phyloP scores from a whole-genome alignment of 2,888 invertebrate species.

The Drosophila nr. perissopoda region DNA sequence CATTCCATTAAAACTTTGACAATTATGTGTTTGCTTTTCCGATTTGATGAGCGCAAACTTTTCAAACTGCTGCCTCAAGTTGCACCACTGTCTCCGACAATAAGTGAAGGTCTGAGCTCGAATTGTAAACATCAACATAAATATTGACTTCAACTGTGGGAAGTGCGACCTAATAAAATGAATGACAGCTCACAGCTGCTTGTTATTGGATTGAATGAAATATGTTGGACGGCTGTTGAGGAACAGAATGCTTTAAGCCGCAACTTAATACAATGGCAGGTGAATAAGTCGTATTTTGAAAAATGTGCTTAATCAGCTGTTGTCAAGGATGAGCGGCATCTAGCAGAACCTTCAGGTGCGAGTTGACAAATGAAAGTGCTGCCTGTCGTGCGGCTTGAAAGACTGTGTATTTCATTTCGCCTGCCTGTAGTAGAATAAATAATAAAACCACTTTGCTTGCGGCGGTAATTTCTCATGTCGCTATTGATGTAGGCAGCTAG shows the following conservation, averaged over 20 bases:
- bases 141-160: conserved; percentile 44
- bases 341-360: conserved; percentile 26
- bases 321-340: conserved; percentile 39
- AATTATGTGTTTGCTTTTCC: conserved; percentile 54
- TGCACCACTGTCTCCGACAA: neutral
- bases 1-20: conserved; percentile 65
- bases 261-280: conserved; percentile 19
- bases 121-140: conserved; percentile 47
- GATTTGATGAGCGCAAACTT: conserved; percentile 52
- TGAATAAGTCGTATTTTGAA: conserved; percentile 45
- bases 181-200: conserved; percentile 2
- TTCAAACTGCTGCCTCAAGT: conserved; percentile 12
- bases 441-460: conserved; percentile 21
- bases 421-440: conserved; percentile 22
- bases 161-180: conserved; percentile 23
- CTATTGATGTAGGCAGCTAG: conserved; percentile 14
- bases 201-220: conserved; percentile 1
- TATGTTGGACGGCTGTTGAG: conserved; percentile 1
- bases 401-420: conserved; percentile 21
- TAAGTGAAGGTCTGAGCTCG: conserved; percentile 17
- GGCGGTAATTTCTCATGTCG: conserved; percentile 34
- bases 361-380: conserved; percentile 46
- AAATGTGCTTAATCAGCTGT: conserved; percentile 70
- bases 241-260: conserved; percentile 33
- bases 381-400: conserved; percentile 39